Conservation (phyloP, 2,797 vertebrate species). For the Scyliorhinus canicula region DNA sequence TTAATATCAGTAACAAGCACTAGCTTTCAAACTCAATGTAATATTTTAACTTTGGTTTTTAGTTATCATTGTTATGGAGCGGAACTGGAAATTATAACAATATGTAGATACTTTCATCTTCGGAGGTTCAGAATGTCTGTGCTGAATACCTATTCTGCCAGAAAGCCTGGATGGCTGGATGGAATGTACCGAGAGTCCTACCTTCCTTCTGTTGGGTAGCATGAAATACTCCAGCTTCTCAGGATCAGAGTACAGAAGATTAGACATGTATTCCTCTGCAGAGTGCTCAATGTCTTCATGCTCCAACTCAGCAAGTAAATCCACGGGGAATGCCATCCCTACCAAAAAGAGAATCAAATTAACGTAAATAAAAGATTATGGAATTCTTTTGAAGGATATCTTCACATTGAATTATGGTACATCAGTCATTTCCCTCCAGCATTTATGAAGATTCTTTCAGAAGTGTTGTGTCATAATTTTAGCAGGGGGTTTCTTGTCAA, state of each 20-base stretch:
- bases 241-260: slow-evolving; percentile 58
- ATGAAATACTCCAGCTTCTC: slow-evolving; percentile 57
- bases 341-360: slow-evolving; percentile 21
- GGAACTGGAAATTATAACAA: neutral
- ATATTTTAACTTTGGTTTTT: neutral
- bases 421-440: neutral
- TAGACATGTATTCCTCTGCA: slow-evolving; percentile 60
- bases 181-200: slow-evolving; percentile 48
- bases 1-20: neutral
- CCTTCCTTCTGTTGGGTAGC: slow-evolving; percentile 58
- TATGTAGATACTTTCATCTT: neutral
- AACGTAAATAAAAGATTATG: neutral
- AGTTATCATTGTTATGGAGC: neutral
- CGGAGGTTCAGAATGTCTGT: neutral
- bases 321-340: slow-evolving; percentile 80
- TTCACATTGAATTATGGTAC: neutral
- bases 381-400: neutral
- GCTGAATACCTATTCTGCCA: neutral
- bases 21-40: neutral
- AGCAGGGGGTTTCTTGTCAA: neutral
- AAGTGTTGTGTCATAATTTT: too few species aligned
- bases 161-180: neutral
- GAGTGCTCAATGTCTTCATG: slow-evolving; percentile 63
- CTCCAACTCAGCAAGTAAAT: slow-evolving; percentile 61
- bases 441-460: neutral